phyloP scores from a whole-genome alignment of 2,113 vertebrate species.

The Puntigrus tetrazona region DNA sequence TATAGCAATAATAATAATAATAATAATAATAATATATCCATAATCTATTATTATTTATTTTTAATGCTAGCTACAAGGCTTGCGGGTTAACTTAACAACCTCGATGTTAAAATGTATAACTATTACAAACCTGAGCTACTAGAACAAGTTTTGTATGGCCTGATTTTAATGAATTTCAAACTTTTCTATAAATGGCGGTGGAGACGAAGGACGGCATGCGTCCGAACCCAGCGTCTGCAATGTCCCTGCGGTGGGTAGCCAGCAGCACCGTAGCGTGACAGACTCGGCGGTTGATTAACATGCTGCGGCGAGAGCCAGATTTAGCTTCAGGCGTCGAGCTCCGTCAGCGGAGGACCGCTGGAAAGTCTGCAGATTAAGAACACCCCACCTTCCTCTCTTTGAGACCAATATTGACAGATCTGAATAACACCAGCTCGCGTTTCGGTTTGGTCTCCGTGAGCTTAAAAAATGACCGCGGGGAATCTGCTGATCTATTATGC shows the following conservation, averaged over 20 bases:
- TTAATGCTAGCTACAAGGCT: background rate
- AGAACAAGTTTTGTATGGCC: background rate
- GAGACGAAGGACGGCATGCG: background rate
- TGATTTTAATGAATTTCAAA: background rate
- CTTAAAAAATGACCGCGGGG: background rate
- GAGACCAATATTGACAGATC: no score
- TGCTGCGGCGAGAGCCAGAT: slow-evolving; percentile 14
- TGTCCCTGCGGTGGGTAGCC: slow-evolving; percentile 26
- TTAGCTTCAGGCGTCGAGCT: slow-evolving; percentile 15
- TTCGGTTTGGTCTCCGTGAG: background rate
- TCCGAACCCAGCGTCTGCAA: slow-evolving; percentile 19
- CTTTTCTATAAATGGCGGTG: background rate
- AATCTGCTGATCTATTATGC: slow-evolving; percentile 3
- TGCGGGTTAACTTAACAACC: no score
- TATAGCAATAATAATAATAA: no score
- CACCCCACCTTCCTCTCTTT: background rate
- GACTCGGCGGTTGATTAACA: slow-evolving; percentile 39
- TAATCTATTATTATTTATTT: no score
- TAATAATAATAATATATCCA: no score
- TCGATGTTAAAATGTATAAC: no score
- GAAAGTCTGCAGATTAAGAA: slow-evolving; percentile 29
- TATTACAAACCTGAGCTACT: background rate
- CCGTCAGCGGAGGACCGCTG: background rate
- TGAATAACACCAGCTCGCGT: background rate
- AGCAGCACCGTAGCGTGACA: background rate